Percentiles rank a stretch among this genome's conserved stretches.
Evolutionary conservation across 2,888 invertebrate genomes (phyloP).

Genomic region (Tenthredo notha): DNA sequence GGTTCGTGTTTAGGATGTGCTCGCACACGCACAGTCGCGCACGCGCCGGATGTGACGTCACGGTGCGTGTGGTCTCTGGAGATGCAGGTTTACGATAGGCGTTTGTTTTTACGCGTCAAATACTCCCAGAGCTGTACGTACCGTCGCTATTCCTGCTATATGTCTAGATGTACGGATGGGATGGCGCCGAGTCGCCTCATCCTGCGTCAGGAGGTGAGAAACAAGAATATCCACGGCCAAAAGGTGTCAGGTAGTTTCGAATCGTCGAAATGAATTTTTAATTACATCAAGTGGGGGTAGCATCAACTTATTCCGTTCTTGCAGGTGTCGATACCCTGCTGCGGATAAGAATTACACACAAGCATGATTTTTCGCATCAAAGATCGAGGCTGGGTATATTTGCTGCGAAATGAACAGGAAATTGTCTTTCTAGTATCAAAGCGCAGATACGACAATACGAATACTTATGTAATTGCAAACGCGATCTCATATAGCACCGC

Average conservation of each 20-base stretch:
- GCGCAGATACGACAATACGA: background rate
- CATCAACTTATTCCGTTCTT: background rate
- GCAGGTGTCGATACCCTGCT: background rate
- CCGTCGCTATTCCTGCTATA: constrained; percentile 15
- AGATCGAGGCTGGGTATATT: background rate
- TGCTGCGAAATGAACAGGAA: background rate
- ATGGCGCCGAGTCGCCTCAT: constrained; percentile 20
- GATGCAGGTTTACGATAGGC: constrained; percentile 44
- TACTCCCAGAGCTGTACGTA: background rate
- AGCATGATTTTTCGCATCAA: background rate
- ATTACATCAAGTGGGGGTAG: background rate
- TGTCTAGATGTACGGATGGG: background rate
- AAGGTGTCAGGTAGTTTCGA: constrained; percentile 4
- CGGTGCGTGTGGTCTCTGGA: constrained; percentile 59
- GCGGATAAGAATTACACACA: background rate
- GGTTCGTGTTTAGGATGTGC: constrained; percentile 62
- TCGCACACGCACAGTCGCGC: constrained; percentile 58
- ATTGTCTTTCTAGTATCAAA: background rate
- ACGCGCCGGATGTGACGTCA: constrained; percentile 64
- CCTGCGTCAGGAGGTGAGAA: background rate
- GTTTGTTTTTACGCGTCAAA: constrained; percentile 45
- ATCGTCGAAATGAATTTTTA: constrained; percentile 27
- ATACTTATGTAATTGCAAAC: background rate
- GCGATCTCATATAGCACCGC: background rate
- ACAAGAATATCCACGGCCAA: background rate